Evolutionary conservation across 1,140 invertebrate genomes (phyloP), one percentile per base, ranked within the genome.

Genomic region (Drosophila tristis): DNA sequence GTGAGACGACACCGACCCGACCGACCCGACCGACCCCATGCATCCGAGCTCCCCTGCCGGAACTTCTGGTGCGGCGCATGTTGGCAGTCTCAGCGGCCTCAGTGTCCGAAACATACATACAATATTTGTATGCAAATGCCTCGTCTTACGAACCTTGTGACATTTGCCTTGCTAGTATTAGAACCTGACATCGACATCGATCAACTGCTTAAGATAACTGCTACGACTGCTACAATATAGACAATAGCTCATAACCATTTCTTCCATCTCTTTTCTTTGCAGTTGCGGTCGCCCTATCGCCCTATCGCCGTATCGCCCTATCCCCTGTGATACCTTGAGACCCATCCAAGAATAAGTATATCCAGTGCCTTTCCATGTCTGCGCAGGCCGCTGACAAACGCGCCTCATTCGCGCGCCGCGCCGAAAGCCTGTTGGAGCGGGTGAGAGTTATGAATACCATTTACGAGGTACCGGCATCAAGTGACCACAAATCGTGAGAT

Each of bases 401-500:
- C 54, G 89, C 85, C 50, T 90, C 80, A 2, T 92, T 92, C 76
- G 91, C 91, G 54, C 79, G 91, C n/a, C 89, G 91, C 43, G 91
- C 91, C 29, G 91, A 92, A 39, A 91, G 90, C 70, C 65, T 92
- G 55, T 74, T 92, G 73, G 91, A 92, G 90, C 74, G 91, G 91
- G 91, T 92, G 91, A 92, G 91, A 92, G 67, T 91, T 74, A 74
- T 92, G 80, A 92, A 92, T 70, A 90, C 89, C 76, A 92, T 92
- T 54, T 92, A 90, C 62, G 91, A 92, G 91, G 91, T 85, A 85
- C 47, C 77, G 81, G 80, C 86, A 91, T 92, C 72, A 87, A 82
- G 76, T 92, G 91, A 91, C 90, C 91, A 91, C 68, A 78, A 87
- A 81, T 67, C 89, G 85, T 90, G 84, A 91, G 87, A 90, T 75